phyloP scores from a whole-genome alignment of 1,140 invertebrate genomes.

The Tribolium castaneum region DNA sequence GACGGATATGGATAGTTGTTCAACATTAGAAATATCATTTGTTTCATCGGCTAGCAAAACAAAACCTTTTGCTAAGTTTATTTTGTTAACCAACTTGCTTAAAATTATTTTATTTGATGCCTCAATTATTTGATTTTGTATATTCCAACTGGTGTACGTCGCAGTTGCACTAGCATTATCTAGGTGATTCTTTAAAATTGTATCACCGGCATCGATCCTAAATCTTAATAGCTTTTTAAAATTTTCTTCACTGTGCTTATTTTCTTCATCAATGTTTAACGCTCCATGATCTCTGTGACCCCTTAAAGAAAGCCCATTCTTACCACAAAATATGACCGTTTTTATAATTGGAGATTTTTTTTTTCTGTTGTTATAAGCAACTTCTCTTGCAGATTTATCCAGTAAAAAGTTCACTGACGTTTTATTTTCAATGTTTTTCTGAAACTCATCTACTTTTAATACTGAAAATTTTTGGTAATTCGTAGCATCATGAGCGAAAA shows the following conservation, averaged over 20 bases:
- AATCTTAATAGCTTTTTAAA: neutral
- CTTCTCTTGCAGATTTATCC: too few species aligned
- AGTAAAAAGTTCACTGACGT: too few species aligned
- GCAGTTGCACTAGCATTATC: neutral
- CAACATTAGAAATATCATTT: slow-evolving; percentile 1
- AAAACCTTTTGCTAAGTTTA: neutral
- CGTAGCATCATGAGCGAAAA: too few species aligned
- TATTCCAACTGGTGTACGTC: slow-evolving; percentile 3
- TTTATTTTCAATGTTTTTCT: too few species aligned
- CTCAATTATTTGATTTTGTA: slow-evolving; percentile 21
- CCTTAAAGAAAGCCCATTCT: too few species aligned
- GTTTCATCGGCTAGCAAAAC: slow-evolving; percentile 1
- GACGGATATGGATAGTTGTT: neutral
- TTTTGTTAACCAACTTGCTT: neutral
- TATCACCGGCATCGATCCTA: neutral
- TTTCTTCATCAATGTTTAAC: too few species aligned
- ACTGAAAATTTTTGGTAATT: too few species aligned
- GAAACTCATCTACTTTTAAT: too few species aligned
- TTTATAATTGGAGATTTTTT: too few species aligned
- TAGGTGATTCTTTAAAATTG: neutral
- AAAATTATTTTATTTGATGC: neutral
- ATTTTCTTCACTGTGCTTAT: neutral
- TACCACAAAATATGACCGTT: too few species aligned
- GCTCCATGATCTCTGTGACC: too few species aligned
- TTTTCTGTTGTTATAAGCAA: too few species aligned